These are phyloP conservation scores for Dioctria linearis DNA, from an alignment of 2,888 invertebrate species.

Conservation along the genomic window DNA sequence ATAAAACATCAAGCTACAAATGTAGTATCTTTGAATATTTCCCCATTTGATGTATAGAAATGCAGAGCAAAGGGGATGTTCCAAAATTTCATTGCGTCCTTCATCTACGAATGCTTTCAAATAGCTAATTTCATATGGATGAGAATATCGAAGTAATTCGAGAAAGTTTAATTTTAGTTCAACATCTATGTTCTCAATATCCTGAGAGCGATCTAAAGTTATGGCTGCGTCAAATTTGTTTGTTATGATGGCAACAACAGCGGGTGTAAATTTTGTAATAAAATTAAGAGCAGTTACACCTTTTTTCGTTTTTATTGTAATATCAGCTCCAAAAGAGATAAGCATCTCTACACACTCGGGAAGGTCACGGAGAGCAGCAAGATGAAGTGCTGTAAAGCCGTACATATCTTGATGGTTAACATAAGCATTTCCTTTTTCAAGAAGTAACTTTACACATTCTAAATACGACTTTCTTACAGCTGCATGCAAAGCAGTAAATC, in stretches of 20 bases:
- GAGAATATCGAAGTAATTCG: slow-evolving; percentile 85
- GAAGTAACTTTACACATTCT: slow-evolving; percentile 84
- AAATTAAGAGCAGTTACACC: slow-evolving; percentile 89
- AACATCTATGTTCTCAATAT: slow-evolving; percentile 83
- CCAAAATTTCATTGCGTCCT: slow-evolving; percentile 88
- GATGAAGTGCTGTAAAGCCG: slow-evolving; percentile 87
- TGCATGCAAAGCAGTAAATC: slow-evolving; percentile 88
- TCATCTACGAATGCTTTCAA: slow-evolving; percentile 90
- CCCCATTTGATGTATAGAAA: slow-evolving; percentile 92
- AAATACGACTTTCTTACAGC: slow-evolving; percentile 85
- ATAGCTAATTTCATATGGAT: slow-evolving; percentile 88
- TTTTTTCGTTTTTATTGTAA: slow-evolving; percentile 88
- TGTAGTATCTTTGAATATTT: slow-evolving; percentile 90
- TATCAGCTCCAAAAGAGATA: slow-evolving; percentile 88
- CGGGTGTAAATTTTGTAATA: slow-evolving; percentile 88
- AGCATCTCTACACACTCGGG: slow-evolving; percentile 88
- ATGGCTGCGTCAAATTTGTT: slow-evolving; percentile 87
- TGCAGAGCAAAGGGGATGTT: slow-evolving; percentile 90
- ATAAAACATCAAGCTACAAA: slow-evolving; percentile 83
- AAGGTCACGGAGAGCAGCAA: slow-evolving; percentile 88
- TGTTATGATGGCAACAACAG: slow-evolving; percentile 86
- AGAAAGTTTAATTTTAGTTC: slow-evolving; percentile 87
- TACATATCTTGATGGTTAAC: slow-evolving; percentile 89
- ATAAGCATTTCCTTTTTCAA: slow-evolving; percentile 83
- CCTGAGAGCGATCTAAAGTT: slow-evolving; percentile 83